Percentiles rank a stretch among this genome's conserved stretches.
These are phyloP conservation scores for Julus scandinavius DNA, from an alignment of 2,888 invertebrate species.

Conservation along the genomic window DNA sequence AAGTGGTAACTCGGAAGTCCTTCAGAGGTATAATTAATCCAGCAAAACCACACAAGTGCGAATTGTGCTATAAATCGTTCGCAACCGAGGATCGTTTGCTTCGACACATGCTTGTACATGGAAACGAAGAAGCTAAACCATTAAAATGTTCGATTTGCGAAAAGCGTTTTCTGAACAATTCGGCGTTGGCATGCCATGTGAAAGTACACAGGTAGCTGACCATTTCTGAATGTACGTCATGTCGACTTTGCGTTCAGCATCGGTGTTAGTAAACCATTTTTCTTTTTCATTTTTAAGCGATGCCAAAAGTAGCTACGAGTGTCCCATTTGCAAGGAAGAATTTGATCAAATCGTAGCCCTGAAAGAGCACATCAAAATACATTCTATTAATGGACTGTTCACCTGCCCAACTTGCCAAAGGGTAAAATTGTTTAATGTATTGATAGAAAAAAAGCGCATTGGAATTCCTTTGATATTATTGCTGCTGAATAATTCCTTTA, in stretches of 20 bases:
- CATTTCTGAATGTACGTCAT: neutral
- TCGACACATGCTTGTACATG: slow-evolving; percentile 76
- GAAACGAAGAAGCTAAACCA: slow-evolving; percentile 76
- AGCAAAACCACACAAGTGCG: slow-evolving; percentile 72
- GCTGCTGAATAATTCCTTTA: neutral
- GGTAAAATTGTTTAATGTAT: slow-evolving; percentile 62
- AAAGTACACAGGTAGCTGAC: slow-evolving; percentile 73
- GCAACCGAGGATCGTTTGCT: slow-evolving; percentile 72
- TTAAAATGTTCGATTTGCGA: slow-evolving; percentile 75
- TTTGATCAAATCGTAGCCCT: slow-evolving; percentile 75
- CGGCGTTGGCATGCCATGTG: slow-evolving; percentile 77
- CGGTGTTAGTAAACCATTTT: neutral
- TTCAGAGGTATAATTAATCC: slow-evolving; percentile 63
- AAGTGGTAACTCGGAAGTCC: slow-evolving; percentile 59
- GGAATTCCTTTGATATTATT: neutral
- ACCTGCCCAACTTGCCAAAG: slow-evolving; percentile 77
- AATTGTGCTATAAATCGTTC: slow-evolving; percentile 75
- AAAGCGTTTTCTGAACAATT: slow-evolving; percentile 77
- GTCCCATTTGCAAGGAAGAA: slow-evolving; percentile 77
- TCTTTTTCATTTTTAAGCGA: slow-evolving; percentile 64
- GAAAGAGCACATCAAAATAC: slow-evolving; percentile 75
- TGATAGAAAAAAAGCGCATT: neutral
- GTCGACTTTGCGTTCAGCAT: neutral
- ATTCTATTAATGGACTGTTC: slow-evolving; percentile 74
- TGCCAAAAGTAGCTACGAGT: slow-evolving; percentile 74